phyloP scores from a whole-genome alignment of 2,113 vertebrate species.

The Calcarius ornatus region DNA sequence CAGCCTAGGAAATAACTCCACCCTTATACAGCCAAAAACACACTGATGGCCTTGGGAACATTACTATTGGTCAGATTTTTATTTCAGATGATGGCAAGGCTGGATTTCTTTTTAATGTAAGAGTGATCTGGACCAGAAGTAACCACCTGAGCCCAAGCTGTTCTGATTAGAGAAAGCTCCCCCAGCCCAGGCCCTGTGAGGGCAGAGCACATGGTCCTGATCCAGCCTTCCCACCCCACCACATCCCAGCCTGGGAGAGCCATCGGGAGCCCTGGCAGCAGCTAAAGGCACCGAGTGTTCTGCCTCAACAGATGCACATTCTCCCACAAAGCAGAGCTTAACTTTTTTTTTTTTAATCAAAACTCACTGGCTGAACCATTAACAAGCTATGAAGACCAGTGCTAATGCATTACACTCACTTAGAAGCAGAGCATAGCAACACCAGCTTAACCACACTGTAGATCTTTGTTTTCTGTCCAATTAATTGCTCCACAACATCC shows the following conservation, averaged over 20 bases:
- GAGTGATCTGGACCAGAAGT: background rate
- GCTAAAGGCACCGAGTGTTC: background rate
- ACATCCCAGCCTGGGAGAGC: fast-evolving
- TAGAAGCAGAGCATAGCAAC: background rate
- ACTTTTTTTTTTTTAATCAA: background rate
- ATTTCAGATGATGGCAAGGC: background rate
- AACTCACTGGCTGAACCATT: background rate
- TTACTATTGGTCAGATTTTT: background rate
- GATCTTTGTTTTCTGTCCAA: background rate
- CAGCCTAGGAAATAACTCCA: background rate
- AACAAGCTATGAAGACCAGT: background rate
- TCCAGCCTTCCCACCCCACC: background rate
- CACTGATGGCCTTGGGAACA: background rate
- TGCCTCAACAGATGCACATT: background rate
- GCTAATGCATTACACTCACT: conserved; percentile 48
- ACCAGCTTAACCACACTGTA: background rate
- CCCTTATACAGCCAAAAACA: background rate
- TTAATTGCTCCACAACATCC: background rate
- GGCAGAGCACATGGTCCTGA: background rate
- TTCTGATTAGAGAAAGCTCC: background rate
- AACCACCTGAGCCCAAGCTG: background rate
- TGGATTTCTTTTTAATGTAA: background rate
- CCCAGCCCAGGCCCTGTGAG: background rate
- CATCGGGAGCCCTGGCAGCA: background rate
- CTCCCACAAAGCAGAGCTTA: background rate